Conservation (phyloP, 2,797 vertebrate genomes). For the Pristis pectinata region DNA sequence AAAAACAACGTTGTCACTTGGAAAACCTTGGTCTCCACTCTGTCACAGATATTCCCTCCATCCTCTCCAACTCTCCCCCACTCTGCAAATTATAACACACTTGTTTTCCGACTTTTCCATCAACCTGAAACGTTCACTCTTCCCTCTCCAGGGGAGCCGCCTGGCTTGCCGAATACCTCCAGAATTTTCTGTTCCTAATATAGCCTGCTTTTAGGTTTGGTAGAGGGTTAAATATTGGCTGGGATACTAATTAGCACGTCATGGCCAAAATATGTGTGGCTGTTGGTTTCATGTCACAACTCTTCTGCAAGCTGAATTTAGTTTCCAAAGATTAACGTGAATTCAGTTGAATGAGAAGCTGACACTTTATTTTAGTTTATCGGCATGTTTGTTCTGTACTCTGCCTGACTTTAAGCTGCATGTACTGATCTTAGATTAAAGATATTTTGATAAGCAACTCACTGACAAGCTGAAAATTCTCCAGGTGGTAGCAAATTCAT, state of each 20-base stretch:
- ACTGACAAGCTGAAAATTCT: background rate
- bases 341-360: slow-evolving; percentile 4
- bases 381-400: too few relatives aligned
- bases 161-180: too few relatives aligned
- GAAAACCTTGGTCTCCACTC: too few relatives aligned
- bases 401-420: background rate
- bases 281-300: background rate
- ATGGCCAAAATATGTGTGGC: background rate
- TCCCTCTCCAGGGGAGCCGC: too few relatives aligned
- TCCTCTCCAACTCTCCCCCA: too few relatives aligned
- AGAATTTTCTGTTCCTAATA: too few relatives aligned
- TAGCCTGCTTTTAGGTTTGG: too few relatives aligned
- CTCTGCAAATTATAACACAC: too few relatives aligned
- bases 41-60: too few relatives aligned
- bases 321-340: background rate
- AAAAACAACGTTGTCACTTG: too few relatives aligned
- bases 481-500: background rate
- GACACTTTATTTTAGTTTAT: background rate
- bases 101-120: too few relatives aligned
- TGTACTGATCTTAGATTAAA: background rate
- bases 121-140: too few relatives aligned
- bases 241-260: background rate
- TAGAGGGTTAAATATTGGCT: background rate
- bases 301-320: background rate
- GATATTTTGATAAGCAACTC: background rate